phyloP scores from a whole-genome alignment of 2,888 invertebrate genomes.

The Spodoptera picta region DNA sequence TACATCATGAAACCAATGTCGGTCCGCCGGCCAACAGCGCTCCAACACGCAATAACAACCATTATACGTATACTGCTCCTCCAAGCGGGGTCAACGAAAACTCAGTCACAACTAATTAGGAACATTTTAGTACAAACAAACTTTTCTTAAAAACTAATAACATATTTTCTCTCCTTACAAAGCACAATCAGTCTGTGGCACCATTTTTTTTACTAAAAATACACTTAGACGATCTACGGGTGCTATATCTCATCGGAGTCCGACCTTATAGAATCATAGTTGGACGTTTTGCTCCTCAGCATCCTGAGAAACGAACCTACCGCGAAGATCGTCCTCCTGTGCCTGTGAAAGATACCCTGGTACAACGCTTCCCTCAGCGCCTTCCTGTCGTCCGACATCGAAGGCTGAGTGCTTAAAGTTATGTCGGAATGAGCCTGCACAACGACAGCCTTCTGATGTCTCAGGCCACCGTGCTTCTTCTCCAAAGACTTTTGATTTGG shows the following conservation, averaged over 20 bases:
- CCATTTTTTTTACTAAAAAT: conserved; percentile 73
- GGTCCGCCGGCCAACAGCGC: conserved; percentile 47
- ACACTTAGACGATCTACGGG: conserved; percentile 68
- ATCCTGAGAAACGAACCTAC: conserved; percentile 93
- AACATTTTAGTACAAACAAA: conserved; percentile 84
- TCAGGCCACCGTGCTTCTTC: conserved; percentile 87
- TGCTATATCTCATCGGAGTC: conserved; percentile 88
- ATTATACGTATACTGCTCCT: conserved; percentile 57
- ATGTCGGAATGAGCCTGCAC: conserved; percentile 88
- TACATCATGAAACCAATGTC: conserved; percentile 52
- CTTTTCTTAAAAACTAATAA: conserved; percentile 70
- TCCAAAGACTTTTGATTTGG: conserved; percentile 87
- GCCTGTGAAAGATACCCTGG: conserved; percentile 93
- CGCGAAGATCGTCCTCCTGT: conserved; percentile 92
- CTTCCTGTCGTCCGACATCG: conserved; percentile 90
- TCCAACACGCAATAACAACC: conserved; percentile 62
- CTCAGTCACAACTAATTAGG: conserved; percentile 79
- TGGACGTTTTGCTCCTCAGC: conserved; percentile 92
- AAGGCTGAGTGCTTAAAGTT: conserved; percentile 84
- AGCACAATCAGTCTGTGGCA: conserved; percentile 84
- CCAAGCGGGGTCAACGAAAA: conserved; percentile 70
- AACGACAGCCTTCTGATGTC: conserved; percentile 90
- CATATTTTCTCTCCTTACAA: conserved; percentile 72
- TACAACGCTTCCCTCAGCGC: conserved; percentile 92
- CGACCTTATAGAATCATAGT: conserved; percentile 92